phyloP scores from a whole-genome alignment of 2,888 invertebrate genomes.

The Melanophora roralis region DNA sequence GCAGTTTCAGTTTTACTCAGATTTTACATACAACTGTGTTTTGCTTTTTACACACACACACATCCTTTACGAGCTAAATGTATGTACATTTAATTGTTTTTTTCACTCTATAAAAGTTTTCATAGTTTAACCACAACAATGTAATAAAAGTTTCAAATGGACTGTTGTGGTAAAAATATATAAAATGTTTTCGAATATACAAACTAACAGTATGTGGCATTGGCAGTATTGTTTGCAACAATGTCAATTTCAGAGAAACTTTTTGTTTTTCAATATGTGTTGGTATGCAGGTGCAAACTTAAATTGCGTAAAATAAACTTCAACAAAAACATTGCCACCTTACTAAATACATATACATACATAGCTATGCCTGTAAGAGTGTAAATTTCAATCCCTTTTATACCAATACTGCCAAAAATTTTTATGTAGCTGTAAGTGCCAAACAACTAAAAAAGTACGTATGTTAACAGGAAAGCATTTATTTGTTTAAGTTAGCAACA shows the following conservation, averaged over 20 bases:
- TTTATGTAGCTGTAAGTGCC: background rate
- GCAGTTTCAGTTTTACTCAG: too few species aligned
- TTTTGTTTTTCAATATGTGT: background rate
- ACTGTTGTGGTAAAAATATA: background rate
- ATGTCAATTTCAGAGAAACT: background rate
- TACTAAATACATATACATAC: background rate
- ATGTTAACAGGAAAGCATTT: background rate
- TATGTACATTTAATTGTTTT: too few species aligned
- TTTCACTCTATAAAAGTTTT: constrained; percentile 48
- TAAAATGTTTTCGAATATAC: background rate
- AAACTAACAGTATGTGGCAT: background rate
- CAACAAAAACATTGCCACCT: too few species aligned
- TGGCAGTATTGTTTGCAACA: background rate
- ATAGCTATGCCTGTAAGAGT: background rate
- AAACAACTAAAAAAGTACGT: background rate
- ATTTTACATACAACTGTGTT: too few species aligned
- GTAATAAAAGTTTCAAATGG: constrained; percentile 29
- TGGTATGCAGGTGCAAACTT: constrained; percentile 49
- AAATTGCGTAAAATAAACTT: constrained; percentile 42
- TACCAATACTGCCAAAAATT: background rate
- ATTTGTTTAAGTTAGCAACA: background rate
- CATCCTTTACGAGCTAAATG: too few species aligned
- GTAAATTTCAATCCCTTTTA: background rate
- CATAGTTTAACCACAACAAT: constrained; percentile 40
- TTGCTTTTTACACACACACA: too few species aligned